Percentiles rank a stretch among this genome's conserved stretches.
phyloP scores from a whole-genome alignment of 2,113 vertebrate species.

The Siniperca chuatsi region DNA sequence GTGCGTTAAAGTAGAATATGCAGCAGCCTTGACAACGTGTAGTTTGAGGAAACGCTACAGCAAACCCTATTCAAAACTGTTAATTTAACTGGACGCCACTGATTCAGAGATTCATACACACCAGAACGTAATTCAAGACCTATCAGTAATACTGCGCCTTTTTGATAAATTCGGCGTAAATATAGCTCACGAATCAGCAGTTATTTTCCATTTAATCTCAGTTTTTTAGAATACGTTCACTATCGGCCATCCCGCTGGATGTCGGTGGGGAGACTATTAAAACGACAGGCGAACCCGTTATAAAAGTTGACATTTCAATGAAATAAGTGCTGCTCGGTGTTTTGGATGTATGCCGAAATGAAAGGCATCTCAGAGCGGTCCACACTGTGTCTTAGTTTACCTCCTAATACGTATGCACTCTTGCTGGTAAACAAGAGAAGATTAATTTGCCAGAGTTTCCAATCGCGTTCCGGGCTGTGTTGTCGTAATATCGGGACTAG shows the following conservation, averaged over 20 bases:
- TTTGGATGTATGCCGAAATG: conserved; percentile 26
- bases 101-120: fast-evolving
- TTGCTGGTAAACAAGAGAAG: not conserved
- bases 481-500: conserved; percentile 8
- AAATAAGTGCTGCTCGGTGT: not conserved
- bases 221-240: not conserved
- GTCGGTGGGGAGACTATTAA: fast-evolving
- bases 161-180: conserved; percentile 14
- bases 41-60: not conserved
- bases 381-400: fast-evolving
- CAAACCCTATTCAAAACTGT: conserved; percentile 22
- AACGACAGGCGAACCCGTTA: not conserved
- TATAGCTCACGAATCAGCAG: fast-evolving
- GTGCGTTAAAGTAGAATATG: conserved; percentile 50
- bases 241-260: not conserved
- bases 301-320: conserved; percentile 37
- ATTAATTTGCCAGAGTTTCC: conserved; percentile 3
- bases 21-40: conserved; percentile 39
- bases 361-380: fast-evolving
- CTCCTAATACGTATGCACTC: not conserved
- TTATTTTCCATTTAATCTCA: not conserved
- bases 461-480: conserved; percentile 34
- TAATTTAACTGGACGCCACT: fast-evolving
- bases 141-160: fast-evolving
- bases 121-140: fast-evolving